Evolutionary conservation across 2,797 vertebrate genomes (phyloP), one percentile per base, ranked within the genome.

Genomic region (Eleutherodactylus coqui): DNA sequence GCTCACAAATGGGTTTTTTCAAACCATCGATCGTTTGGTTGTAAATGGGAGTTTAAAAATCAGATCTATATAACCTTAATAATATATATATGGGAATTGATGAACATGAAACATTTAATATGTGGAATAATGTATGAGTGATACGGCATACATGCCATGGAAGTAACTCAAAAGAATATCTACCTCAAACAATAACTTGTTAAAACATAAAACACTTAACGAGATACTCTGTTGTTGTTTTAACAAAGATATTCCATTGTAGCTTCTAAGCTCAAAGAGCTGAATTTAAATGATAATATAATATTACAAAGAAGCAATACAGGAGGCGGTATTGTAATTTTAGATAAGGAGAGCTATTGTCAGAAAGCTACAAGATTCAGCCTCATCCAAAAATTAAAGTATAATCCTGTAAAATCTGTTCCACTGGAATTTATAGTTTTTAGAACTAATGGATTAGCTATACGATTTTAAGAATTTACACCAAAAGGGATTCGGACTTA

Each of bases 241-340:
- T 79, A 83, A 83, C 80, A 87, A 87, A 79, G 75, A 47, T 38
- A 36, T 51, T 70, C 79, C 78, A 78, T 73, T 5, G 6, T 38
- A 17, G n/a, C 21, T 72, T 62, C 45, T 47, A 47, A 83, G 72
- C 85, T 83, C 72, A 73, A 79, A 79, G 53, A 83, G n/a, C 73
- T 82, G 76, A 83, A 87, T 87, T 87, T 79, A 84, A 84, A 87
- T 87, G 75, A 87, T 87, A 83, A 87, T 87, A 83, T 79, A 79
- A 62, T 79, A 73, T 73, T 62, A 83, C 80, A 73, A 70, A 83
- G 81, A 49, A 45, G 51, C 43, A 79, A 79, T 83, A 49, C 72
- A 86, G 79, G 55, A 86, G 72, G 60, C 85, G 67, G 72, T 67
- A 79, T 79, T 87, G 75, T 79, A 73, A 87, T 79, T 87, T 83